Evolutionary conservation across 2,113 vertebrate species (phyloP), one percentile per base, ranked within the genome.

Genomic region (Semicossyphus pulcher): DNA sequence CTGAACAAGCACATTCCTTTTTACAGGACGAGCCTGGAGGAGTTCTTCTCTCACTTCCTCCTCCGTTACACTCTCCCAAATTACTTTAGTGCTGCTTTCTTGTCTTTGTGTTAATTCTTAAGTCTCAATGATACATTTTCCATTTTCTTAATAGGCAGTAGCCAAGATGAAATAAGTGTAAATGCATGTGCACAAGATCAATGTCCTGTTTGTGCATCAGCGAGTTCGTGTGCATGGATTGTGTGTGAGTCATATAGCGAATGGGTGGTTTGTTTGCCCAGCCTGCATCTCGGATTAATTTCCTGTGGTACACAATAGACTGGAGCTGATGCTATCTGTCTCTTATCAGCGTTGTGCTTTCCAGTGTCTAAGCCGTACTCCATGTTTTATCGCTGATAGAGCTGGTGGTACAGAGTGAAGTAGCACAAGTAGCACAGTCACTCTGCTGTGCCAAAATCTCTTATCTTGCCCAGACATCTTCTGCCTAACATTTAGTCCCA

Each of bases 291-390:
- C 48, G 34, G 78, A 80, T 89, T 90, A 74, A 90, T 89, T 88
- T 92, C 89, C 90, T 85, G 84, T 70, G 69, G 75, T 20, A 56
- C 64, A 85, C 80, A 82, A 82, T 83, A 76, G 80, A 59, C 61
- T 49, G 34, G 52, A 70, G 71, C 66, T 60, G 84, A 86, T 87
- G 76, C 36, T 87, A 88, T 92, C 89, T 1, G 71, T 47, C 23
- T 26, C 61, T 69, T 84, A 88, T 86, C 86, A 42, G 79, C 18
- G 67, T 57, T 72, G 47, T 72, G 76, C 64, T 87, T 75, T 72
- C 69, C 74, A 78, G 65, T 57, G 69, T 78, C 81, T 85, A 49
- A 74, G 31, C 47, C 42, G 64, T 83, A 76, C 76, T 83, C 75
- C 71, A 23, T 57, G 56, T 67, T 29, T 69, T 78, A 82, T 79